These are phyloP conservation scores for Chrysogorgia sp. DNA, from an alignment of 92 coral and sea anemone species.

Conservation along the genomic window DNA sequence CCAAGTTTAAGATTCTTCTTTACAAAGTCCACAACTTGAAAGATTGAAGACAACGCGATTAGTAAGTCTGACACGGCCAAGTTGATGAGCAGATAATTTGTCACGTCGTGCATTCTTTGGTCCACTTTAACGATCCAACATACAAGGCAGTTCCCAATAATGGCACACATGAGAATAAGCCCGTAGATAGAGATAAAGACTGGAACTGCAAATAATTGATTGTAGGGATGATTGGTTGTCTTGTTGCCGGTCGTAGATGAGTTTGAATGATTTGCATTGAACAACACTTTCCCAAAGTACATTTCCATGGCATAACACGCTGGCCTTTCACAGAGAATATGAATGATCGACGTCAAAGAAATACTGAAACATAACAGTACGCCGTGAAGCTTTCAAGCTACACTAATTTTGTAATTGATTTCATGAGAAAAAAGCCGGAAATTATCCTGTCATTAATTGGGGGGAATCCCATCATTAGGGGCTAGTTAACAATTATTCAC, in stretches of 20 bases:
- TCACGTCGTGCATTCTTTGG: conserved; percentile 18
- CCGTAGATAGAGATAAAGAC: conserved; percentile 10
- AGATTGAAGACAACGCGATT: conserved; percentile 12
- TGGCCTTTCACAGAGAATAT: too few relatives aligned
- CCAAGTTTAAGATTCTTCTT: conserved; percentile 26
- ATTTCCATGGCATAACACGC: too few relatives aligned
- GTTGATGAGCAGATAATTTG: conserved; percentile 31
- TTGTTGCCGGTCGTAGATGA: neutral
- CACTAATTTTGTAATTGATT: too few relatives aligned
- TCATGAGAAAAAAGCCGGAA: too few relatives aligned
- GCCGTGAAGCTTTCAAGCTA: too few relatives aligned
- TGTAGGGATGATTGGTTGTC: neutral
- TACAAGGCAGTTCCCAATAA: conserved; percentile 18
- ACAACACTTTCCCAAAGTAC: too few relatives aligned
- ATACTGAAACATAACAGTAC: too few relatives aligned
- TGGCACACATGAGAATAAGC: conserved; percentile 18
- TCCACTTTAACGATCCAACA: conserved; percentile 19
- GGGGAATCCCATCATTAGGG: too few relatives aligned
- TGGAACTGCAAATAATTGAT: neutral
- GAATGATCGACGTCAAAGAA: too few relatives aligned
- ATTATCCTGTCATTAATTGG: too few relatives aligned
- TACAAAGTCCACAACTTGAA: conserved; percentile 20
- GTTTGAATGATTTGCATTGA: neutral
- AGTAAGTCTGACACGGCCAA: conserved; percentile 46
- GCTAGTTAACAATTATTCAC: too few relatives aligned